A percentile compares a stretch with the other conserved stretches of the same genome.
phyloP scores from a whole-genome alignment of 2,888 invertebrate species.

The Pyrrhia umbra region DNA sequence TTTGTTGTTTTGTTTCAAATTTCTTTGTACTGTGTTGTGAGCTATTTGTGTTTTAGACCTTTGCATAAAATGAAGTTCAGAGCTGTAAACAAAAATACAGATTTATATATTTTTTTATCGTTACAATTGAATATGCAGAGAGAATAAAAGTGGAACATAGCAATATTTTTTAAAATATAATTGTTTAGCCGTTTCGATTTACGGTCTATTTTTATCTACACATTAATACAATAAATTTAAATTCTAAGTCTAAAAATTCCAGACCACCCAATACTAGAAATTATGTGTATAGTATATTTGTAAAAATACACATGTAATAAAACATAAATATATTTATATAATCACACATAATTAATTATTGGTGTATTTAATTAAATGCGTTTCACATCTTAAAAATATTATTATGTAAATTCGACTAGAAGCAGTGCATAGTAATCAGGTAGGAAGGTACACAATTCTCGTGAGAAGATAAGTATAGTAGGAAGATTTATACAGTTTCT shows the following conservation, averaged over 20 bases:
- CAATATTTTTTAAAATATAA: background rate
- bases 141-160: background rate
- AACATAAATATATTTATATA: background rate
- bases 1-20: slow-evolving; percentile 30
- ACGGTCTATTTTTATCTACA: background rate
- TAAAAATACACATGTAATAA: too few species aligned
- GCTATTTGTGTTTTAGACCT: slow-evolving; percentile 19
- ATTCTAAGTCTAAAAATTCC: background rate
- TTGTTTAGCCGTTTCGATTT: too few species aligned
- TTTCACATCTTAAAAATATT: slow-evolving; percentile 30
- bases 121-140: background rate
- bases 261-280: background rate
- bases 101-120: background rate
- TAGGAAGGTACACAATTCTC: slow-evolving; percentile 54
- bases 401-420: slow-evolving; percentile 51
- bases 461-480: slow-evolving; percentile 48
- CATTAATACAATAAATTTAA: background rate
- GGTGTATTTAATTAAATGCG: background rate
- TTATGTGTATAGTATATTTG: too few species aligned
- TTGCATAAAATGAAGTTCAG: background rate
- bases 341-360: slow-evolving; percentile 44
- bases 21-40: slow-evolving; percentile 18
- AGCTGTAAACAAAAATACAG: background rate
- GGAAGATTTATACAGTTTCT: slow-evolving; percentile 43
- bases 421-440: slow-evolving; percentile 61